Evolutionary conservation across 2,888 invertebrate species (phyloP).

Genomic region (Caenorhabditis drosophilae): DNA sequence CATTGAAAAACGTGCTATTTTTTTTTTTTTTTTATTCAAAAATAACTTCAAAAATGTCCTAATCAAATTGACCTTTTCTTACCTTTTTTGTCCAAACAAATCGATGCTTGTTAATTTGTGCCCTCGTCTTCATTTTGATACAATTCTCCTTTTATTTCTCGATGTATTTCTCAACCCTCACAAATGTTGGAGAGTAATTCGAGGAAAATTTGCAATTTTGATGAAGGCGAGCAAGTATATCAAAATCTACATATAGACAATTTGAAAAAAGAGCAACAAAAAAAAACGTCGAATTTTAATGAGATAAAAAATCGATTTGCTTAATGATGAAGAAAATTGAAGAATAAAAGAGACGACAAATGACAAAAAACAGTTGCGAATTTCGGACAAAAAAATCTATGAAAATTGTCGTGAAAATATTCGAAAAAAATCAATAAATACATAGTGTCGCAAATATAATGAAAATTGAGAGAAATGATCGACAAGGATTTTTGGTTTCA

Average conservation of each 20-base stretch:
- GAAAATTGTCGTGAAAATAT: too few species aligned
- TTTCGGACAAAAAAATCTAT: too few species aligned
- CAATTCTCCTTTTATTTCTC: too few species aligned
- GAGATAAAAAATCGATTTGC: conserved; percentile 20
- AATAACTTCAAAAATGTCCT: background rate
- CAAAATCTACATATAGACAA: conserved; percentile 9
- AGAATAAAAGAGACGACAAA: conserved; percentile 12
- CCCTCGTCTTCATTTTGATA: conserved; percentile 29
- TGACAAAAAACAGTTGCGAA: conserved; percentile 4
- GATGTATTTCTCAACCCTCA: too few species aligned
- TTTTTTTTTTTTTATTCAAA: background rate
- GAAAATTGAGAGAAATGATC: too few species aligned
- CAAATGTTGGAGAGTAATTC: too few species aligned
- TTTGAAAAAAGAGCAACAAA: conserved; percentile 11
- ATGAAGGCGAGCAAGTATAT: conserved; percentile 16
- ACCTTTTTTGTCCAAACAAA: conserved; percentile 60
- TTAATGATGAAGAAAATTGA: conserved; percentile 18
- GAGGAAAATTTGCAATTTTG: too few species aligned
- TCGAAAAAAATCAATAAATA: too few species aligned
- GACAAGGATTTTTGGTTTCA: too few species aligned
- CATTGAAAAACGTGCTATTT: conserved; percentile 3
- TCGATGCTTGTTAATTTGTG: conserved; percentile 33
- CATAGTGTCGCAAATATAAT: too few species aligned
- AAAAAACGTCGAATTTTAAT: conserved; percentile 13
- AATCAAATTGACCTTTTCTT: too few species aligned